Base-by-base conservation (phyloP, 2,113 vertebrate genomes). In the Mesembrinibis cayennensis region DNA sequence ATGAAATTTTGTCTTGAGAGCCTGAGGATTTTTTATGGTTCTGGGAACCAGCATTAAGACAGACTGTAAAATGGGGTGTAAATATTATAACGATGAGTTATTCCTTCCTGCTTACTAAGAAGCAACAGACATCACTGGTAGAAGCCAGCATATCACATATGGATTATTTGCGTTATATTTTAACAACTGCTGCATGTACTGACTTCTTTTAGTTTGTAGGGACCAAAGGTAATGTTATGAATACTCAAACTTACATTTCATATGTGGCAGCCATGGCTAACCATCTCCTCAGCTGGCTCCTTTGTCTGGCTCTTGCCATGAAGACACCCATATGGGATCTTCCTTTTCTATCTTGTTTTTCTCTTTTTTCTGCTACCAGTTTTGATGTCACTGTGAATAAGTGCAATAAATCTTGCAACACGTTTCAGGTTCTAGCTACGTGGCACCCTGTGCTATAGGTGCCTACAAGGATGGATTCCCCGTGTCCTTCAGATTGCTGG, bases 71-170 rank as follows among this genome's bases (percentile, higher is more conserved):
- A 93, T 67, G 45, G 69, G 42, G 22, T 63, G 17, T 95, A 97
- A 98, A 98, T 97, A 94, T 96, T 94, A 77, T 72, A 84, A 95
- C 69, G 69, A 93, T 91, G 95, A 97, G 94, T 89, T 97, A 96
- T 94, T 88, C 69, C 59, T 93, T 85, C 89, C 84, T 94, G 63
- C 91, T 97, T 96, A 80, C 96, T 97, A 84, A 94, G 89, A 52
- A 95, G 73, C 38, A 82, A 61, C 73, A 93, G 82, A 56, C 50
- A 94, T 70, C 4, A 5, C 58, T 93, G 52, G 67, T 74, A 94
- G 90, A 95, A 89, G 26, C 36, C 67, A 82, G 66, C 78, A 83
- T 87, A 62, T 91, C 56, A 82, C 73, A 74, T 89, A 71, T 82
- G 56, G 65, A 79, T 97, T 91, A 62, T 53, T 92, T 95, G 76